A percentile compares a stretch with the other conserved stretches of the same genome.
These are phyloP conservation scores for Scelioninae gen. 1 DNA, from an alignment of 2,888 invertebrate genomes.

Conservation along the genomic window DNA sequence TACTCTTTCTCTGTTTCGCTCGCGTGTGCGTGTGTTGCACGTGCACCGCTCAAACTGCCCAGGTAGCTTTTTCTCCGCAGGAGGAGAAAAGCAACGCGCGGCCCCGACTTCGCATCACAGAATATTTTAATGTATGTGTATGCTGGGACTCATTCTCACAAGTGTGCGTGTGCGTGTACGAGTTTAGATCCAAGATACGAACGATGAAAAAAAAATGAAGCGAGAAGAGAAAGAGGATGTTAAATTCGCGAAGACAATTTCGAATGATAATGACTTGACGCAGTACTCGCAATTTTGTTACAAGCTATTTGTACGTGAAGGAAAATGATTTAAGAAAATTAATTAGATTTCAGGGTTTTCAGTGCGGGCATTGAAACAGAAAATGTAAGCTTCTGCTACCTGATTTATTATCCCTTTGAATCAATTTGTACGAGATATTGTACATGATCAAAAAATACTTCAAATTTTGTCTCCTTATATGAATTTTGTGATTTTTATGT, in stretches of 20 bases:
- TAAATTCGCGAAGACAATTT: conserved; percentile 61
- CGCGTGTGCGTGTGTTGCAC: conserved; percentile 64
- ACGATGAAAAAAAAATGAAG: conserved; percentile 49
- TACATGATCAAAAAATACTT: too few relatives aligned
- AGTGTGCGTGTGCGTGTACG: conserved; percentile 26
- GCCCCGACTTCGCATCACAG: conserved; percentile 18
- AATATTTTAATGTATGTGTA: neutral
- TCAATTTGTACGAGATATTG: too few relatives aligned
- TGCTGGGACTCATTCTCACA: conserved; percentile 9
- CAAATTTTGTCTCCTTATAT: too few relatives aligned
- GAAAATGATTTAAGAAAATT: too few relatives aligned
- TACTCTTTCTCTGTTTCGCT: conserved; percentile 1
- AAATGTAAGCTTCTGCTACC: too few relatives aligned
- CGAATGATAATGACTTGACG: conserved; percentile 56
- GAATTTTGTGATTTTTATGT: too few relatives aligned
- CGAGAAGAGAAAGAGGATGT: conserved; percentile 41
- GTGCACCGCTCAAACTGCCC: conserved; percentile 70
- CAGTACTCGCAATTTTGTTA: neutral
- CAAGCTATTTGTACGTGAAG: neutral
- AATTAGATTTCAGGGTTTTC: too few relatives aligned
- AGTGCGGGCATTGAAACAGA: too few relatives aligned
- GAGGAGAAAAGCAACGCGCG: conserved; percentile 42
- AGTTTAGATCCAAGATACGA: conserved; percentile 29
- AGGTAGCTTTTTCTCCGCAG: conserved; percentile 67
- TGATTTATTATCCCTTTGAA: too few relatives aligned